Percentiles rank a stretch among this genome's conserved stretches.
Conservation (phyloP, 1,140 invertebrate genomes). For the Cydia strobilella region DNA sequence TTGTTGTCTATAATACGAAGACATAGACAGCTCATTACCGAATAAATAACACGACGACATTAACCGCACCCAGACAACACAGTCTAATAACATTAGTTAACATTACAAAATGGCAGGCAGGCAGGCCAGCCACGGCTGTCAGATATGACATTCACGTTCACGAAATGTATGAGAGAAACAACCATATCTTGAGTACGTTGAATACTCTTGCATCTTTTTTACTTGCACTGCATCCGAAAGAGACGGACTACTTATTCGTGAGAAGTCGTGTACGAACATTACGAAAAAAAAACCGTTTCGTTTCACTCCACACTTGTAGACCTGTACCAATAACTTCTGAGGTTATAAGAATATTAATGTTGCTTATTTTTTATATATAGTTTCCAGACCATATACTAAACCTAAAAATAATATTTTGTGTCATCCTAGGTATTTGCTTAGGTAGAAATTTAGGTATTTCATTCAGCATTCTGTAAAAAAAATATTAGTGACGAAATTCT, state of each 20-base stretch:
- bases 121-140: background rate
- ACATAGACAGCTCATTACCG: background rate
- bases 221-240: background rate
- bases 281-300: background rate
- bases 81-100: background rate
- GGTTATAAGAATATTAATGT: too few relatives aligned
- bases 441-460: too few relatives aligned
- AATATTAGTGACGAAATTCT: too few relatives aligned
- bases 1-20: background rate
- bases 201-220: background rate
- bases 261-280: background rate
- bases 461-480: too few relatives aligned
- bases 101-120: conserved; percentile 28
- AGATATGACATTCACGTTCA: conserved; percentile 12
- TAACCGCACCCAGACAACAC: conserved; percentile 4
- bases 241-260: background rate
- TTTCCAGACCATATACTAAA: too few relatives aligned
- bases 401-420: too few relatives aligned
- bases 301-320: background rate
- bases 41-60: conserved; percentile 11
- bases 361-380: too few relatives aligned
- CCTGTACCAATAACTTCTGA: too few relatives aligned
- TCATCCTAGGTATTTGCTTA: too few relatives aligned
- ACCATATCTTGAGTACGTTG: background rate
- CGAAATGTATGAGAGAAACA: conserved; percentile 21